Percentiles rank a stretch among this genome's conserved stretches.
Conservation (phyloP, 2,113 vertebrate genomes). For the Nymphicus hollandicus region DNA sequence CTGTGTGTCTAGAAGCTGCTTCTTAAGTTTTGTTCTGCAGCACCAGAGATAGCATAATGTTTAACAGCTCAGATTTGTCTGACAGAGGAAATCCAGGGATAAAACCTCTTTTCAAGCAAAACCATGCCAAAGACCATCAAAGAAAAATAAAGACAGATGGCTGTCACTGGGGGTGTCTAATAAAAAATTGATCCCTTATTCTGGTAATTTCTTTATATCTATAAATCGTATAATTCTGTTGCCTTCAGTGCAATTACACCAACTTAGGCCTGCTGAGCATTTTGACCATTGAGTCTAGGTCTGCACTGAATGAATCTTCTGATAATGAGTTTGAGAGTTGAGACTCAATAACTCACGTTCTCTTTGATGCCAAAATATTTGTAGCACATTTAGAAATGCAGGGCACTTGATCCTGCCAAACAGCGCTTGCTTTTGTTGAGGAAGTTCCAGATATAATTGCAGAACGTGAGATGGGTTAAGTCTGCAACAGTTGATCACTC, state of each 20-base stretch:
- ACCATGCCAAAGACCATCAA: background rate
- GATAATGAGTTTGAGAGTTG: background rate
- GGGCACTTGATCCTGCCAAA: background rate
- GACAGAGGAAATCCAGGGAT: conserved; percentile 33
- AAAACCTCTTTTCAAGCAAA: background rate
- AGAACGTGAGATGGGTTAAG: background rate
- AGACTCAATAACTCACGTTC: background rate
- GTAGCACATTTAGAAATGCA: background rate
- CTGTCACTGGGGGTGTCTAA: background rate
- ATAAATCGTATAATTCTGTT: background rate
- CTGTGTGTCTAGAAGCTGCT: background rate
- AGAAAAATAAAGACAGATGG: background rate
- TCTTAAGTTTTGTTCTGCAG: conserved; percentile 8
- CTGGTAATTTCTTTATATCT: background rate
- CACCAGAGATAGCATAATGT: background rate
- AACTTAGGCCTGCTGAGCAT: background rate
- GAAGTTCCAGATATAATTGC: background rate
- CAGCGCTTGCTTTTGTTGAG: background rate
- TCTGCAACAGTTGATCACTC: background rate
- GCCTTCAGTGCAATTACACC: background rate
- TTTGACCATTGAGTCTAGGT: background rate
- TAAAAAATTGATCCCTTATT: background rate
- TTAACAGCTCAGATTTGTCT: background rate
- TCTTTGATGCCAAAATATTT: background rate
- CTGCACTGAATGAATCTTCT: background rate